A percentile compares a stretch with the other conserved stretches of the same genome.
These are phyloP conservation scores for Hippocampus kuda DNA, from an alignment of 2,797 vertebrate genomes.

Conservation along the genomic window DNA sequence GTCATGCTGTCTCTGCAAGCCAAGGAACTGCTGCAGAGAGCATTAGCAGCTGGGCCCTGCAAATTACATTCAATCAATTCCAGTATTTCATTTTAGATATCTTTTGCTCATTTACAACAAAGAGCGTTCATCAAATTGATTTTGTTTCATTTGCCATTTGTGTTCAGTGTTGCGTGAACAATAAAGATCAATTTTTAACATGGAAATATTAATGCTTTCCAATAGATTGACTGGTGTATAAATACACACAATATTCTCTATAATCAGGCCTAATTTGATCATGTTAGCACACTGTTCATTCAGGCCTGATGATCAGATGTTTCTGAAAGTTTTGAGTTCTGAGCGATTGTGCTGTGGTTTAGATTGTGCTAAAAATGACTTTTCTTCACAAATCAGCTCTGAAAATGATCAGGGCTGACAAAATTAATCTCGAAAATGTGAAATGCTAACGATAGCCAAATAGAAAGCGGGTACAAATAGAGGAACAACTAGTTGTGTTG, in stretches of 20 bases:
- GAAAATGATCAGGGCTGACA: neutral
- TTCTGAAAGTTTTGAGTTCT: neutral
- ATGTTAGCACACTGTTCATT: neutral
- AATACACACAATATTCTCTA: neutral
- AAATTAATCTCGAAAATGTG: no score
- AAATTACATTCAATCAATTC: constrained; percentile 12
- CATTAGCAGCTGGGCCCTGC: neutral
- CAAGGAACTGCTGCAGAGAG: constrained; percentile 26
- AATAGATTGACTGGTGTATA: neutral
- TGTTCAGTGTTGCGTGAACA: neutral
- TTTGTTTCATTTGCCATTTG: neutral
- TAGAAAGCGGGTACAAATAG: neutral
- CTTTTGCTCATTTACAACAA: neutral
- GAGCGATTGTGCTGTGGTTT: neutral
- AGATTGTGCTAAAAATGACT: neutral
- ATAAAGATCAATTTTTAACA: neutral
- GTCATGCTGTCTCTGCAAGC: constrained; percentile 30
- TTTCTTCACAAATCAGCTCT: neutral
- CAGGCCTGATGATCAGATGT: neutral
- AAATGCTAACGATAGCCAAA: neutral
- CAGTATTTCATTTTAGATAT: neutral
- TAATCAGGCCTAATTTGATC: neutral
- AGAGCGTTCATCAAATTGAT: neutral
- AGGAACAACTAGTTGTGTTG: neutral
- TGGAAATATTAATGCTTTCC: neutral